These are phyloP conservation scores for Babyrousa celebensis DNA, from an alignment of 2,797 vertebrate genomes.

Conservation along the genomic window DNA sequence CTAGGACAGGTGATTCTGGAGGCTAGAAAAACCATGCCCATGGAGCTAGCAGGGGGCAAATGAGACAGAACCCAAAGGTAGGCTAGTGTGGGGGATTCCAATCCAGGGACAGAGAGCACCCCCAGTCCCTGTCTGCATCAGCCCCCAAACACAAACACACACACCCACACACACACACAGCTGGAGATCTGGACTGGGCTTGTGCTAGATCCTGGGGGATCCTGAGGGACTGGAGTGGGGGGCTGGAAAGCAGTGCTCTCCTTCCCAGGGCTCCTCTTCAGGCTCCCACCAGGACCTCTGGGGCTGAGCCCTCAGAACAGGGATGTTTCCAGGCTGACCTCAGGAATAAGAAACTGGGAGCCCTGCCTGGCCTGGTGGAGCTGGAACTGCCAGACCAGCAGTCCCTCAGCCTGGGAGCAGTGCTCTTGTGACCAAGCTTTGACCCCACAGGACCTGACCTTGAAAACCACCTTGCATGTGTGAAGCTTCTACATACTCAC, in stretches of 20 bases:
- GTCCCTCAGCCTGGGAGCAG: background rate
- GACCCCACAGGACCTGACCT: background rate
- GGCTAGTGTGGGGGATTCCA: background rate
- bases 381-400: background rate
- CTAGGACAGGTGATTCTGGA: background rate
- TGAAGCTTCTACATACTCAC: background rate
- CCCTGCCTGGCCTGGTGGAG: background rate
- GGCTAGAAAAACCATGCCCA: background rate
- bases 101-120: background rate
- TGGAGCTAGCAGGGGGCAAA: background rate
- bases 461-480: background rate
- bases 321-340: background rate
- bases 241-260: background rate
- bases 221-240: background rate
- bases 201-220: background rate
- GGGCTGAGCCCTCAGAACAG: background rate
- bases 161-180: background rate
- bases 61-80: background rate
- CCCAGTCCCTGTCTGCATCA: background rate
- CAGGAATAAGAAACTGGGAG: background rate
- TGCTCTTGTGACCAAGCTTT: background rate
- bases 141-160: background rate
- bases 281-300: background rate
- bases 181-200: background rate
- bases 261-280: background rate